phyloP scores from a whole-genome alignment of 1,140 invertebrate genomes.

The Orussus abietinus region DNA sequence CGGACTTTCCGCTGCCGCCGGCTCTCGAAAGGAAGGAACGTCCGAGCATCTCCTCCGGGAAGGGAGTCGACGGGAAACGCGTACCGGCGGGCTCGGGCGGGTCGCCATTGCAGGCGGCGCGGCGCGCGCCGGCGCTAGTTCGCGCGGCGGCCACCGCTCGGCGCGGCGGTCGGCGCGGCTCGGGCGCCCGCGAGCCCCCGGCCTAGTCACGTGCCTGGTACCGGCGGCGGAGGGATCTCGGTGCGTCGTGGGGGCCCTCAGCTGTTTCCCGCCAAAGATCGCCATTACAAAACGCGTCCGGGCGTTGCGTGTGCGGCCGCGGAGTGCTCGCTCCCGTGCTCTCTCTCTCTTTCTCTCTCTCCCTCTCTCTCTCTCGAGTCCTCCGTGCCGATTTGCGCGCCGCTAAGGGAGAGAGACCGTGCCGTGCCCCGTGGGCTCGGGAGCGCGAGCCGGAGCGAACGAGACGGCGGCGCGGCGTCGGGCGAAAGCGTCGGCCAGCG shows the following conservation, averaged over 20 bases:
- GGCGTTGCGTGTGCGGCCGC: slow-evolving; percentile 16
- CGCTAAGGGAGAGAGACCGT: no score
- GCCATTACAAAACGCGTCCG: slow-evolving; percentile 55
- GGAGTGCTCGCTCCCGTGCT: slow-evolving; percentile 16
- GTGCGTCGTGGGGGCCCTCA: slow-evolving; percentile 53
- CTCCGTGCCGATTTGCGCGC: no score
- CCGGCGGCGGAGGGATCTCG: slow-evolving; percentile 53
- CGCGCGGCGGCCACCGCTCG: slow-evolving; percentile 7
- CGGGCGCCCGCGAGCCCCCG: slow-evolving; percentile 6
- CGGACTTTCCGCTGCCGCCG: no score
- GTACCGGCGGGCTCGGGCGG: no score
- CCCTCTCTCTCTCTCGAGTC: no score
- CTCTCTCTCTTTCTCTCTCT: no score
- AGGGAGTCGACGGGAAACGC: no score
- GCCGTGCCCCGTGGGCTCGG: no score
- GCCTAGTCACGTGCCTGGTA: slow-evolving; percentile 28
- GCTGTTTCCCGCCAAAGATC: slow-evolving; percentile 66
- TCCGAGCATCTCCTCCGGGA: no score
- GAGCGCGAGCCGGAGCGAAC: slow-evolving; percentile 15
- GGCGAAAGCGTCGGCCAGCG: slow-evolving; percentile 18
- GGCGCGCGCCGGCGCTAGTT: slow-evolving; percentile 6
- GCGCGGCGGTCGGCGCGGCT: slow-evolving; percentile 15
- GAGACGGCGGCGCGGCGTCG: slow-evolving; percentile 21
- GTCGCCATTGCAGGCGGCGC: no score
- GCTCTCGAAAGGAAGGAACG: no score